phyloP scores from a whole-genome alignment of 2,113 vertebrate genomes.

The Peromyscus leucopus region DNA sequence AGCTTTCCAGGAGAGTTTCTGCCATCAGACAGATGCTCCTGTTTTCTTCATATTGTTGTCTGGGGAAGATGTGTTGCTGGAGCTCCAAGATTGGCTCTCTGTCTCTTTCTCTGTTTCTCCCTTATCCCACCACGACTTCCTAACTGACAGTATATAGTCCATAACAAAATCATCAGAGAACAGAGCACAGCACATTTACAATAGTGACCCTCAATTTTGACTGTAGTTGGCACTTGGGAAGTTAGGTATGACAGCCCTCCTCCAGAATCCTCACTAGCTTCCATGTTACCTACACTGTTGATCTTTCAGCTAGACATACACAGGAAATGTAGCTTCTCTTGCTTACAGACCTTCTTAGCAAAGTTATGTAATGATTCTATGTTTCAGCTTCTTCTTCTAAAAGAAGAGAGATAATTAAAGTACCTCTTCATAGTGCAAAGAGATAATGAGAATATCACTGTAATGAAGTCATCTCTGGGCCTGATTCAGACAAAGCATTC shows the following conservation, averaged over 20 bases:
- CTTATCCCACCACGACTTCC: neutral
- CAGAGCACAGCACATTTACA: neutral
- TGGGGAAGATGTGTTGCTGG: neutral
- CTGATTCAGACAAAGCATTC: neutral
- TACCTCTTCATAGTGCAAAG: neutral
- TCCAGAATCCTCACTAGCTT: neutral
- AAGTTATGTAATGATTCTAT: neutral
- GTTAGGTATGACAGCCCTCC: neutral
- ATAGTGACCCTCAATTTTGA: neutral
- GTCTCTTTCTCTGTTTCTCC: neutral
- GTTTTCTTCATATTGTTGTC: neutral
- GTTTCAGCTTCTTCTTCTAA: slow-evolving; percentile 45
- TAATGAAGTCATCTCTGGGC: neutral
- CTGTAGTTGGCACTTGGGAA: neutral
- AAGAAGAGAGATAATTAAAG: neutral
- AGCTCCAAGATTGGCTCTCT: neutral
- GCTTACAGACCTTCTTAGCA: neutral
- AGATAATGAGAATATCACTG: neutral
- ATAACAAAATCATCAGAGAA: neutral
- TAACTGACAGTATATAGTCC: neutral
- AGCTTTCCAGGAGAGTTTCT: neutral
- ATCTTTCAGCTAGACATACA: neutral
- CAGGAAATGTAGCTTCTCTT: neutral
- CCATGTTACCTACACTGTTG: neutral
- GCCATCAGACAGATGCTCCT: neutral